Conservation (phyloP, 2,113 vertebrate species). For the Butastur rufipennis region DNA sequence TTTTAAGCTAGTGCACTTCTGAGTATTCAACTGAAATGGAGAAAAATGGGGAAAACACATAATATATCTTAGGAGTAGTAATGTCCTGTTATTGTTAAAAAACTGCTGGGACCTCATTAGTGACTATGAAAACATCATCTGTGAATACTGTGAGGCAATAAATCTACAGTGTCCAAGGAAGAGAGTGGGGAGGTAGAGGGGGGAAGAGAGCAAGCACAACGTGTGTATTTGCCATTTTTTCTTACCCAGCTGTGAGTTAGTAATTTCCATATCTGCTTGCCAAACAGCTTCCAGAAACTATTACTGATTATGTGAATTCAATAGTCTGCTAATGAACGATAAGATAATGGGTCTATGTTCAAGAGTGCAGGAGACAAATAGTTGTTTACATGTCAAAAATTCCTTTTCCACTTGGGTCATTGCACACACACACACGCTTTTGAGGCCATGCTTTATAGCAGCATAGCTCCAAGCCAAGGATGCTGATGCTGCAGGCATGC, state of each 20-base stretch:
- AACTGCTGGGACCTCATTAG: conserved; percentile 85
- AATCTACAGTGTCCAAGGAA: conserved; percentile 69
- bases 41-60: conserved; percentile 76
- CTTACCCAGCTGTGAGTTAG: conserved; percentile 48
- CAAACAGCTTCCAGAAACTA: conserved; percentile 59
- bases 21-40: conserved; percentile 70
- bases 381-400: conserved; percentile 40
- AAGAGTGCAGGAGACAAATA: conserved; percentile 30
- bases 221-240: conserved; percentile 45
- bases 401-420: background rate
- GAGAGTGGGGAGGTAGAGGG: background rate
- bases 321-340: conserved; percentile 35
- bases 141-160: conserved; percentile 73
- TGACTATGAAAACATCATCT: conserved; percentile 80
- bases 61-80: conserved; percentile 76
- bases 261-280: conserved; percentile 51
- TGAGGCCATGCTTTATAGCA: background rate
- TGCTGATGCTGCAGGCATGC: background rate
- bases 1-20: conserved; percentile 64
- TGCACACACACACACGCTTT: background rate
- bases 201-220: conserved; percentile 50
- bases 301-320: conserved; percentile 50
- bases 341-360: conserved; percentile 24
- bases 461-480: background rate
- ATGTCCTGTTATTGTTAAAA: conserved; percentile 83